A percentile compares a stretch with the other conserved stretches of the same genome.
Evolutionary conservation across 2,113 vertebrate genomes (phyloP).

Genomic region (Xyliphius kryptos): DNA sequence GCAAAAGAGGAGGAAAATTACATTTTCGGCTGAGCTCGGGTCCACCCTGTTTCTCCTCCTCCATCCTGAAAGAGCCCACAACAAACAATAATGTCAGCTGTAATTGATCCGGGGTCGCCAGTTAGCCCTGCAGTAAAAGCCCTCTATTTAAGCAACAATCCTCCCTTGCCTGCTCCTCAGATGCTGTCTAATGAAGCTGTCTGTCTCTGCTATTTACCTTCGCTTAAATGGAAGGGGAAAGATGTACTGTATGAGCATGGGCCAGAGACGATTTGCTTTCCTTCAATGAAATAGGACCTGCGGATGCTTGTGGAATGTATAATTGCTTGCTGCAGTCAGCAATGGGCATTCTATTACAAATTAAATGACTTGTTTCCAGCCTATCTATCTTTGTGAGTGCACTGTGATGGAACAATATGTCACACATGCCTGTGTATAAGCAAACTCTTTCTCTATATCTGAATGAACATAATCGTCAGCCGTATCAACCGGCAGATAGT

Average conservation of each 20-base stretch:
- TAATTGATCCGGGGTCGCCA: conserved; percentile 76
- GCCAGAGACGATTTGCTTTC: conserved; percentile 67
- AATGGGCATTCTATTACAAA: conserved; percentile 67
- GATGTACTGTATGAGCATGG: conserved; percentile 71
- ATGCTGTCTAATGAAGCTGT: conserved; percentile 76
- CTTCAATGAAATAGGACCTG: conserved; percentile 66
- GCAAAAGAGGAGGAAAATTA: conserved; percentile 73
- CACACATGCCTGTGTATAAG: conserved; percentile 65
- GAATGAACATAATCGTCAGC: no score
- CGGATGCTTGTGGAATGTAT: conserved; percentile 70
- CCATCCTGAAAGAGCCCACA: conserved; percentile 59
- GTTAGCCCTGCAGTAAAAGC: conserved; percentile 70
- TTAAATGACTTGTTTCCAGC: conserved; percentile 76
- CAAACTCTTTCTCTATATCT: no score
- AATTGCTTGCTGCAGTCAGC: conserved; percentile 67
- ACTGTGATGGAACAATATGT: conserved; percentile 61
- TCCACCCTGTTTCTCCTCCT: conserved; percentile 59
- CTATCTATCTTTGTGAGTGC: conserved; percentile 71
- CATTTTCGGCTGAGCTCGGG: conserved; percentile 67
- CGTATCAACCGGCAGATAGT: no score
- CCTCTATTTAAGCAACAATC: conserved; percentile 76
- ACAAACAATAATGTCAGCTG: conserved; percentile 72
- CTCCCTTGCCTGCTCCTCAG: conserved; percentile 63
- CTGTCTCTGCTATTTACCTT: conserved; percentile 75
- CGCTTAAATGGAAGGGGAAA: conserved; percentile 71